Evolutionary conservation across 2,113 vertebrate genomes (phyloP), one percentile per base, ranked within the genome.

Genomic region (Macheiramphus alcinus): DNA sequence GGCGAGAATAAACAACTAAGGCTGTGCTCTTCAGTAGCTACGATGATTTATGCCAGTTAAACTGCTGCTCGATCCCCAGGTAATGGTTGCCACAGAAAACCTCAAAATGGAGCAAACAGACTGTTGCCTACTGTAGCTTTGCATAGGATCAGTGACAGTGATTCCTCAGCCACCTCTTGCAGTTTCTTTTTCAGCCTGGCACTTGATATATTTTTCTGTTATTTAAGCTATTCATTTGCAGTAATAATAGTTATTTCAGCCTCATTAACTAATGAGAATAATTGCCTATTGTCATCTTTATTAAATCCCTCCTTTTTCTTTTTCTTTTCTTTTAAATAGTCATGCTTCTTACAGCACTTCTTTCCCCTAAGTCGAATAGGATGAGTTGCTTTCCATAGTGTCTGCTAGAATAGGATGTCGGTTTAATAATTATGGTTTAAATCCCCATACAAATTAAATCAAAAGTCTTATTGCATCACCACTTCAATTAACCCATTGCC

Each of bases 361-460:
- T 93, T 93, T 89, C 58, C 53, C 10, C 4, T 53, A 58, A 75
- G 15, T 61, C 65, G 40, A 81, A 91, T 32, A 81, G 52, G 72
- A 68, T 1, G 4, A 91, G 36, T 66, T 91, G 65, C 89, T 91
- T 88, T 70, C 81, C 80, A 81, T 11, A 67, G 17, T 11, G 19
- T 61, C 74, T 89, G 45, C 56, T 86, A 71, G 29, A 66, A 63
- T 43, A 87, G 48, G 68, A 80, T 72, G 86, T 68, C 79, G n/a
- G 40, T 50, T 91, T 90, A 85, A 72, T 81, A 94, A 75, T 65
- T 72, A 89, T 34, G 38, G 70, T 68, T 91, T 78, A 95, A 96
- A 95, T 87, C 73, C 67, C 48, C 43, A 25, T 48, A 79, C 73
- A 94, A 95, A 89, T 89, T 68, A 95, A 91, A 95, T 91, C 61